A percentile compares a stretch with the other conserved stretches of the same genome.
phyloP scores from a whole-genome alignment of 2,113 vertebrate genomes.

The Motacilla alba region DNA sequence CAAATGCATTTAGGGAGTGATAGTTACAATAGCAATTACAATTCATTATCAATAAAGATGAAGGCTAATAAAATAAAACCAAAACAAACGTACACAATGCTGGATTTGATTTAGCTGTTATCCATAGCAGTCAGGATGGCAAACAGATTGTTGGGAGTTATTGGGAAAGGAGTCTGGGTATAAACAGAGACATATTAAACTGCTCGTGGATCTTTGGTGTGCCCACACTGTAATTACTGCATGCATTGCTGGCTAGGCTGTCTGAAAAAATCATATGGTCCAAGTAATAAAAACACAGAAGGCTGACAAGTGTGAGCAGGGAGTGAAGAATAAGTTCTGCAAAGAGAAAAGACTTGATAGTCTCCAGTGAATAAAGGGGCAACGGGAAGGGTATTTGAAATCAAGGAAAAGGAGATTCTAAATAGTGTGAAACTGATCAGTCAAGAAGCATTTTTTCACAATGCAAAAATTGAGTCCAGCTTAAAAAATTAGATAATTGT shows the following conservation, averaged over 20 bases:
- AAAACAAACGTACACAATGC: neutral
- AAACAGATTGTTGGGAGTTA: constrained; percentile 13
- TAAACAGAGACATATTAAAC: constrained; percentile 6
- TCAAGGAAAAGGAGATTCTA: neutral
- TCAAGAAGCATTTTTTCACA: neutral
- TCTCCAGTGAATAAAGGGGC: neutral
- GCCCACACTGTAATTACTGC: neutral
- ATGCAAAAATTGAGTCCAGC: neutral
- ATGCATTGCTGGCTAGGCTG: neutral
- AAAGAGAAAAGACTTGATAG: neutral
- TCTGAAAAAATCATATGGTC: constrained; percentile 13
- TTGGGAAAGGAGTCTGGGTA: neutral
- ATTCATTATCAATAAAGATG: neutral
- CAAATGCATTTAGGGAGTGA: neutral
- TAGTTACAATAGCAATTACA: neutral
- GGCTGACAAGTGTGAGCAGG: neutral
- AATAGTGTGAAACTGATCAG: neutral
- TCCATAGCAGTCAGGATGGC: neutral
- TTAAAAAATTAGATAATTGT: neutral
- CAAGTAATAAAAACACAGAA: constrained; percentile 3
- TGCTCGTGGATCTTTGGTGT: neutral
- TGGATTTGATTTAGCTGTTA: neutral
- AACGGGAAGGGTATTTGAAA: neutral
- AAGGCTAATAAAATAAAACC: neutral
- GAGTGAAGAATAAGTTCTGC: neutral